Conservation (phyloP, 2,888 invertebrate genomes). For the Dolichopus griseipennis region DNA sequence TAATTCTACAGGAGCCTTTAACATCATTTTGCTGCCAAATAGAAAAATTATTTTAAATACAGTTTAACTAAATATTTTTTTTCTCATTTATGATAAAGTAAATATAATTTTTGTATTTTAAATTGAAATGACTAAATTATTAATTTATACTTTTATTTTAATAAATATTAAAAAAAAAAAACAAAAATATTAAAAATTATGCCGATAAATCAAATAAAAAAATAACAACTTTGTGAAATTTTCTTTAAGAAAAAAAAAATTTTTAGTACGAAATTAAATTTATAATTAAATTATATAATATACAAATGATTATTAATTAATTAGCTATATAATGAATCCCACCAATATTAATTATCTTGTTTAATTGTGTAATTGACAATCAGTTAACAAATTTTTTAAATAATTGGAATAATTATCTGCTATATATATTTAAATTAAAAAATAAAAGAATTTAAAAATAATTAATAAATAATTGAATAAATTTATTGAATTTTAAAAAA, state of each 20-base stretch:
- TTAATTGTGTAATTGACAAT: neutral
- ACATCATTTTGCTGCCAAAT: no score
- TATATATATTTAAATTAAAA: neutral
- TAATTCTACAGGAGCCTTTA: no score
- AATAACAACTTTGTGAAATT: neutral
- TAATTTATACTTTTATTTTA: no score
- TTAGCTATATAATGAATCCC: conserved; percentile 1
- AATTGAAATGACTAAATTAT: no score
- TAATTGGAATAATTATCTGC: neutral
- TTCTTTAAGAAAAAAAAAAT: neutral
- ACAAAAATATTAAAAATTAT: no score
- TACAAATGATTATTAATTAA: neutral
- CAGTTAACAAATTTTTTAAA: neutral
- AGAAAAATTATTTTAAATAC: no score
- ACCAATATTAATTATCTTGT: neutral
- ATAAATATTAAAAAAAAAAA: no score
- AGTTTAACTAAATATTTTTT: no score
- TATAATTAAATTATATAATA: no score
- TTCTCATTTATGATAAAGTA: no score
- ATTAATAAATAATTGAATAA: neutral
- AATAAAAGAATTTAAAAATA: neutral
- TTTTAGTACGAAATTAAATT: no score
- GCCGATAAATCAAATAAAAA: neutral
- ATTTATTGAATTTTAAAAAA: neutral
- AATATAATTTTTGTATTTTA: no score